These are phyloP conservation scores for Cyprinodon diabolis DNA, from an alignment of 2,797 vertebrate genomes.

Conservation along the genomic window DNA sequence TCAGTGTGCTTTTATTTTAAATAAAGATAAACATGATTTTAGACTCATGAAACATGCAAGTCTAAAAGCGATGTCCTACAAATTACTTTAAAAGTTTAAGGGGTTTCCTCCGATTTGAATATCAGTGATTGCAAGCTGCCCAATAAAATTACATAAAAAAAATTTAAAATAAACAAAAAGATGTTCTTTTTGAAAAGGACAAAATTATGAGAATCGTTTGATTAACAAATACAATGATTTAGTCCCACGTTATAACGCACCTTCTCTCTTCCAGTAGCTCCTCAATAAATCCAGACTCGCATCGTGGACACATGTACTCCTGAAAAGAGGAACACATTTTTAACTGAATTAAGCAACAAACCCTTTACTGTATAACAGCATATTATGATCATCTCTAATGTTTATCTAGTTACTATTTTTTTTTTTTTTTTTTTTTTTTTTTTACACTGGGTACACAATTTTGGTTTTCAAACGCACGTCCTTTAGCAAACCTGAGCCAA, in stretches of 20 bases:
- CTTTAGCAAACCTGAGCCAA: no score
- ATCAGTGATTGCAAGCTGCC: not conserved
- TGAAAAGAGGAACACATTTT: slow-evolving; percentile 49
- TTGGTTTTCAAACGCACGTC: no score
- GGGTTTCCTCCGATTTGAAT: not conserved
- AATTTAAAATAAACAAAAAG: no score
- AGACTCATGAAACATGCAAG: not conserved
- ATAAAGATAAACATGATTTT: no score
- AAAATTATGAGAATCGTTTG: not conserved
- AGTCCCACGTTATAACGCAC: slow-evolving; percentile 67
- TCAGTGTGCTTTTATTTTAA: no score
- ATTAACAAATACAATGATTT: not conserved
- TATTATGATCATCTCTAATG: not conserved
- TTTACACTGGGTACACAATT: not conserved
- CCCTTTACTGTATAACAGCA: not conserved
- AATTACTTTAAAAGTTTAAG: slow-evolving; percentile 1
- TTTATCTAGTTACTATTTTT: not conserved
- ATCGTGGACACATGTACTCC: slow-evolving; percentile 97
- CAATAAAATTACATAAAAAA: no score
- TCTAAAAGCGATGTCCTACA: not conserved
- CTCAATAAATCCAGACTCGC: slow-evolving; percentile 98
- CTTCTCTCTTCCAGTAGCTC: slow-evolving; percentile 92
- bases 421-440: not conserved
- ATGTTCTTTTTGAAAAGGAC: not conserved
- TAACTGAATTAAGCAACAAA: not conserved